These are phyloP conservation scores for Notarius lentiginosus DNA, from an alignment of 2,113 vertebrate species.

Conservation along the genomic window DNA sequence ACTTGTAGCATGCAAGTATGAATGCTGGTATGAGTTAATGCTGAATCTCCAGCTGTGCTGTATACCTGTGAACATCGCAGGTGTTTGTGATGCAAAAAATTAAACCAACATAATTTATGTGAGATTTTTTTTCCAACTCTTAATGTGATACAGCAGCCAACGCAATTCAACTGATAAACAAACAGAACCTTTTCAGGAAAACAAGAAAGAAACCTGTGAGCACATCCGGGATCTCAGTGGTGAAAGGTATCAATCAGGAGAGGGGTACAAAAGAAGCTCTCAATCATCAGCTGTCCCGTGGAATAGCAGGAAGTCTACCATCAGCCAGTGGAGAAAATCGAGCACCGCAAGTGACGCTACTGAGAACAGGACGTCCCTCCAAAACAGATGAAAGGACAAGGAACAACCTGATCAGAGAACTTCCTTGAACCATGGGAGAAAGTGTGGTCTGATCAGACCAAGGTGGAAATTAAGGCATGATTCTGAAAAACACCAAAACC, in stretches of 20 bases:
- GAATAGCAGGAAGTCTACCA: background rate
- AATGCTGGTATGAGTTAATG: no score
- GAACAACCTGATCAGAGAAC: background rate
- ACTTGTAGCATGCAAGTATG: no score
- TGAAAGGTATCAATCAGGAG: background rate
- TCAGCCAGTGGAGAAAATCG: background rate
- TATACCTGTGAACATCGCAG: no score
- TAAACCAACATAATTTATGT: no score
- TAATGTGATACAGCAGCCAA: no score
- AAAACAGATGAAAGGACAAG: background rate
- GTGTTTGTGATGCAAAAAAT: no score
- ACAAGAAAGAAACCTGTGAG: background rate
- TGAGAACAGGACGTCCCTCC: background rate
- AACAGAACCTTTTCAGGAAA: background rate
- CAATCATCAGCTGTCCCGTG: background rate
- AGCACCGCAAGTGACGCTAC: background rate
- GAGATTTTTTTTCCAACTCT: no score
- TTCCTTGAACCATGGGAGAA: background rate
- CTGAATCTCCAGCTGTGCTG: no score
- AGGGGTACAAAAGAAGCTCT: background rate
- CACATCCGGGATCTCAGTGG: no score
- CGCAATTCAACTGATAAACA: background rate
- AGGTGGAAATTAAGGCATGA: background rate
- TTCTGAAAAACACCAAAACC: background rate
- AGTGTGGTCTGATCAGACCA: background rate